Base-by-base conservation (phyloP, 1,140 invertebrate species). In the Ips typographus region DNA sequence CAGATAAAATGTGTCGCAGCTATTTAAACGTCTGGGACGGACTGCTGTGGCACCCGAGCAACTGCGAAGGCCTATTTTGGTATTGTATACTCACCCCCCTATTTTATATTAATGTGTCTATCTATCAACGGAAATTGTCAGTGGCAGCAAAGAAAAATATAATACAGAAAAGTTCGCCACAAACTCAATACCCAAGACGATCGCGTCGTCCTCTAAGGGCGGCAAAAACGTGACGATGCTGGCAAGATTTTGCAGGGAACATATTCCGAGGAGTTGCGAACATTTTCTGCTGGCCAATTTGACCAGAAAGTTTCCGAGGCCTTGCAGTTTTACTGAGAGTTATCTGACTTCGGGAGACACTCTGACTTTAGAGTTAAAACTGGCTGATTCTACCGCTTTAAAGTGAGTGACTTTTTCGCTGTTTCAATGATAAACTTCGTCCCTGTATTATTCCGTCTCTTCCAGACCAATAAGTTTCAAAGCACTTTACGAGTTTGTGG, bases 401-500 rank as follows among this genome's bases (percentile, higher is more conserved):
- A 91, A 88, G 90, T 87, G 80, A 74, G 65, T 71, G 22, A 22
- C 22, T 22, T 22, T 22, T 22, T 22, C 22, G 22, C 22, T 22
- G 22, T 22, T 22, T 22, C 22, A 22, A 22, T 22, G 22, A 22
- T 22, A 22, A 22, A 22, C 22, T 22, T 22, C 22, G 22, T 22
- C 22, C 22, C 22, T 22, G 22, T 47, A n/a, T 47, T 47, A 47
- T 47, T 47, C 68, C 55, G 52, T 22, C 22, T 22, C 22, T 84
- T 84, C 42, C 80, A 92, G 91, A 68, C 90, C 91, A 0, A 87
- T 94, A 7, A 88, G 90, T 72, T 94, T 95, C 77, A 89, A 91
- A 74, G 87, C 92, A 0, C 84, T 93, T n/a, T 95, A 94, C 80
- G 93, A 95, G 80, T 94, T 95, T 72, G 93, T 95, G 4, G 92